phyloP scores from a whole-genome alignment of 35 echinoderm and acorn worm species.

The Diadema setosum region DNA sequence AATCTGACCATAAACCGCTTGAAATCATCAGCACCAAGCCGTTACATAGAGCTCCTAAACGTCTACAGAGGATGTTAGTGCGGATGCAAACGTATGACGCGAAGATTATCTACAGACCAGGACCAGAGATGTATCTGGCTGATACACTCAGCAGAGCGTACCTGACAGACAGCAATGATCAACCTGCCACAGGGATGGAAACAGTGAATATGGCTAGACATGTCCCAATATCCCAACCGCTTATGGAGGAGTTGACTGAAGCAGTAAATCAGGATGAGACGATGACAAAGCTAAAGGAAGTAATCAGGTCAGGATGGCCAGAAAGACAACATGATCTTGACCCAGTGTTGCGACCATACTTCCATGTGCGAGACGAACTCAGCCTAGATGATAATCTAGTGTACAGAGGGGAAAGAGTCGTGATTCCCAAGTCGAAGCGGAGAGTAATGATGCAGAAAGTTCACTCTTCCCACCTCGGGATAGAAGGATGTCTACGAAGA shows the following conservation, averaged over 20 bases:
- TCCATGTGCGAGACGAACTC: neutral
- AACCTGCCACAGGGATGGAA: too few species aligned
- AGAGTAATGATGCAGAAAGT: slow-evolving; percentile 35
- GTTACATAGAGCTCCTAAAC: too few species aligned
- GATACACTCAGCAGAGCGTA: neutral
- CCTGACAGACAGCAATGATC: too few species aligned
- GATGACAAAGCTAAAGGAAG: neutral
- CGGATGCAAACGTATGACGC: too few species aligned
- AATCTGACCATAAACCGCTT: too few species aligned
- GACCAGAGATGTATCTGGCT: neutral
- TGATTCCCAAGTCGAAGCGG: neutral
- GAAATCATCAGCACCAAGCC: slow-evolving; percentile 7
- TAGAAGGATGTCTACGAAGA: slow-evolving; percentile 53
- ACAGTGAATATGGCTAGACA: too few species aligned
- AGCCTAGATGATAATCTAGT: neutral
- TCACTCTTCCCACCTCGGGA: slow-evolving; percentile 51
- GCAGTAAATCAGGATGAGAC: neutral
- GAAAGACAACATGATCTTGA: too few species aligned
- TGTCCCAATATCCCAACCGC: too few species aligned
- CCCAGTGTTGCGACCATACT: neutral
- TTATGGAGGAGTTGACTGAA: neutral
- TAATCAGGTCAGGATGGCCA: neutral
- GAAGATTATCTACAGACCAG: neutral
- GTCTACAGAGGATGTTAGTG: too few species aligned
- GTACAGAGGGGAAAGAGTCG: neutral